Evolutionary conservation across 2,888 invertebrate genomes (phyloP).

Genomic region (Atherix ibis): DNA sequence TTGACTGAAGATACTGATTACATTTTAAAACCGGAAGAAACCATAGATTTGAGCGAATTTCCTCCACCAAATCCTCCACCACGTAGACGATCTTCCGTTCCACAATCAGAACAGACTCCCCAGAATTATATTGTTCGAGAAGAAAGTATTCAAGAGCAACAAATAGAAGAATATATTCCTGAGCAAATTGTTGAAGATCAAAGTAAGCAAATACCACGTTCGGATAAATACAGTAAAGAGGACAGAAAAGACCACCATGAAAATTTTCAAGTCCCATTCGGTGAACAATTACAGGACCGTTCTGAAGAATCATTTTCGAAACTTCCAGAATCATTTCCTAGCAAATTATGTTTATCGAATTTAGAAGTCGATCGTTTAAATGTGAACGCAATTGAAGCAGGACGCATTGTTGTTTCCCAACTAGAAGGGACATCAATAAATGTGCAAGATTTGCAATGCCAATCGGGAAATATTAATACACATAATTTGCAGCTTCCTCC

Average conservation of each 20-base stretch:
- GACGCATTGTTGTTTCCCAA: slow-evolving; percentile 64
- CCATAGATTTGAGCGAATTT: no score
- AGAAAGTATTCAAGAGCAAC: slow-evolving; percentile 10
- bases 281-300: slow-evolving; percentile 10
- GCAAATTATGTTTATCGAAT: slow-evolving; percentile 49
- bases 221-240: slow-evolving; percentile 8
- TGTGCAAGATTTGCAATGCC: slow-evolving; percentile 55
- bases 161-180: slow-evolving; percentile 1
- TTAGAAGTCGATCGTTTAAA: slow-evolving; percentile 64
- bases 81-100: no score
- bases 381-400: slow-evolving; percentile 63
- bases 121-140: no score
- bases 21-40: no score
- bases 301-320: not conserved
- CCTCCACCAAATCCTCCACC: no score
- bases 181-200: slow-evolving; percentile 15
- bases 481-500: slow-evolving; percentile 53
- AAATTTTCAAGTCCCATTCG: no score
- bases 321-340: slow-evolving; percentile 7
- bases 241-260: no score
- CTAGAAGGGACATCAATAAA: slow-evolving; percentile 59
- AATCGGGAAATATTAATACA: slow-evolving; percentile 48
- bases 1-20: not conserved
- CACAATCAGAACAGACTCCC: not conserved
- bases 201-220: slow-evolving; percentile 19